Percentiles rank a stretch among this genome's conserved stretches.
These are phyloP conservation scores for Phaetusa simplex DNA, from an alignment of 2,113 vertebrate genomes.

Conservation along the genomic window DNA sequence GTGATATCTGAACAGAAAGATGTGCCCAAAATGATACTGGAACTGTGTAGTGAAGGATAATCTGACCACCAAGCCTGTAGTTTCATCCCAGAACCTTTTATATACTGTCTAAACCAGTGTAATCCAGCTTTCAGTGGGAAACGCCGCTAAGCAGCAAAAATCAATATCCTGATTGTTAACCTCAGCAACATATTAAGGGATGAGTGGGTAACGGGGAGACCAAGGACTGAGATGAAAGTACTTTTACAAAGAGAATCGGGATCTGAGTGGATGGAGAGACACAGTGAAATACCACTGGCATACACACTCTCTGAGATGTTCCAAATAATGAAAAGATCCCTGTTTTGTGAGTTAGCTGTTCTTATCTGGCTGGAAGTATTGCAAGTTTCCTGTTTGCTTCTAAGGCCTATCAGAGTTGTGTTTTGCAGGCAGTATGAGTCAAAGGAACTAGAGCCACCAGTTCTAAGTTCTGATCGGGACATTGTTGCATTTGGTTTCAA, in stretches of 20 bases:
- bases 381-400: not conserved
- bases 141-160: not conserved
- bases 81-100: not conserved
- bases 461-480: not conserved
- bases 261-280: not conserved
- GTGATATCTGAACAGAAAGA: not conserved
- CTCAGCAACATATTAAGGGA: not conserved
- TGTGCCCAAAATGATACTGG: not conserved
- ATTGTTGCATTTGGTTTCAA: not conserved
- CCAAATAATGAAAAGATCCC: not conserved
- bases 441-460: not conserved
- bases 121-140: slow-evolving; percentile 12
- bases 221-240: not conserved
- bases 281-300: not conserved
- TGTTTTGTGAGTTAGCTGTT: not conserved
- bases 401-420: not conserved
- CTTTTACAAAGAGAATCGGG: not conserved
- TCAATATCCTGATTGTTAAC: not conserved
- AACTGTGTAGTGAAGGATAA: not conserved
- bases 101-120: not conserved
- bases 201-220: not conserved
- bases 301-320: not conserved
- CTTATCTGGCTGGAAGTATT: not conserved
- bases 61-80: not conserved
- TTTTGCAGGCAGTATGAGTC: not conserved